phyloP scores from a whole-genome alignment of 2,888 invertebrate genomes.

The Thymelicus lineola region DNA sequence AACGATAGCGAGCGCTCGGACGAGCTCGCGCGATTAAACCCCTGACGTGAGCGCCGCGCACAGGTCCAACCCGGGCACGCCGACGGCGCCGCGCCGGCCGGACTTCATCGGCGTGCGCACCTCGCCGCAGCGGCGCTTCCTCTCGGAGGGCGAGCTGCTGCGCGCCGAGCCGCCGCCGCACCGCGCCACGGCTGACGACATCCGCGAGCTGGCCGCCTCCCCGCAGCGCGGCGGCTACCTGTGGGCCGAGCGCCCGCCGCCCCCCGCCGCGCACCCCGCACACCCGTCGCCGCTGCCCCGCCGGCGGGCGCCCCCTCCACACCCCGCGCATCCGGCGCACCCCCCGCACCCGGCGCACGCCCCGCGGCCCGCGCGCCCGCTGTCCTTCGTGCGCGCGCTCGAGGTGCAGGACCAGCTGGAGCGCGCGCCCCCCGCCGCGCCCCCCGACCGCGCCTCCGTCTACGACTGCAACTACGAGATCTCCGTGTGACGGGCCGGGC shows the following conservation, averaged over 20 bases:
- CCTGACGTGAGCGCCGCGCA: constrained; percentile 82
- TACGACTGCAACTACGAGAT: constrained; percentile 98
- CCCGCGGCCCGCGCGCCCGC: constrained; percentile 87
- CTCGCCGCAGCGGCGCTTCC: constrained; percentile 91
- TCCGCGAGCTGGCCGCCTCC: constrained; percentile 94
- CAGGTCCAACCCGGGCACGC: constrained; percentile 97
- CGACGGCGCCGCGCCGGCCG: constrained; percentile 94
- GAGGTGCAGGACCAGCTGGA: constrained; percentile 96
- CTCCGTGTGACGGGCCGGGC: constrained; percentile 92
- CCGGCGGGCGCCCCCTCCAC: constrained; percentile 66
- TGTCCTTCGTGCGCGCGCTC: constrained; percentile 95
- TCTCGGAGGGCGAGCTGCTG: constrained; percentile 93
- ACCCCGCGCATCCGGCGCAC: constrained; percentile 77
- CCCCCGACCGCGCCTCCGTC: constrained; percentile 94
- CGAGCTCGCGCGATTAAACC: constrained; percentile 84
- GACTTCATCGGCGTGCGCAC: constrained; percentile 93
- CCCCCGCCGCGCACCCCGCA: too few species aligned
- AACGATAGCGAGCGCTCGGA: constrained; percentile 83
- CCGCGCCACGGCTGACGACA: constrained; percentile 91
- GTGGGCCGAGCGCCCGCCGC: constrained; percentile 80
- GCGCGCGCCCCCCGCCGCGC: constrained; percentile 85
- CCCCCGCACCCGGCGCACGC: constrained; percentile 83
- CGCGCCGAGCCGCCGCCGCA: constrained; percentile 88
- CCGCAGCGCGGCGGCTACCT: constrained; percentile 88
- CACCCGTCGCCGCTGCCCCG: constrained; percentile 62